Conservation (phyloP, 2,113 vertebrate species). For the Galemys pyrenaicus region DNA sequence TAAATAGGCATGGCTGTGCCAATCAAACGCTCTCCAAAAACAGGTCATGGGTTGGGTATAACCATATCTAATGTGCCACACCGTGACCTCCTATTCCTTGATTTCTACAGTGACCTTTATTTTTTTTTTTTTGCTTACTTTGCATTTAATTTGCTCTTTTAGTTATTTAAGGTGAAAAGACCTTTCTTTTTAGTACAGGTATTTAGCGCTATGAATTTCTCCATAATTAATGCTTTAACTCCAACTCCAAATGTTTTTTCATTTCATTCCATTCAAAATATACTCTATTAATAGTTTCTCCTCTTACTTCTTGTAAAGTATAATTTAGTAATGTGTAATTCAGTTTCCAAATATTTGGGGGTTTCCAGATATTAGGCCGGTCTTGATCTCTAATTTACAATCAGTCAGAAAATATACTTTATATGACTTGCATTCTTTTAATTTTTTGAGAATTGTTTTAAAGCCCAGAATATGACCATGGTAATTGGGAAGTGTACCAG, state of each 20-base stretch:
- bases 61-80: neutral
- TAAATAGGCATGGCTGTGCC: neutral
- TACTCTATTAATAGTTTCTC: neutral
- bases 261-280: slow-evolving; percentile 12
- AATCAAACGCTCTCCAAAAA: neutral
- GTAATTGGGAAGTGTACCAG: neutral
- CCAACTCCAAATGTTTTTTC: neutral
- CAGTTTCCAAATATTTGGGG: neutral
- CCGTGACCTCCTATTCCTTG: neutral
- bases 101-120: neutral
- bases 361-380: neutral
- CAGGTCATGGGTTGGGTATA: neutral
- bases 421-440: neutral
- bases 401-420: neutral
- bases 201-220: neutral
- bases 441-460: neutral
- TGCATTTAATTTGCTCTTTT: neutral
- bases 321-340: neutral
- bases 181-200: neutral
- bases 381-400: neutral
- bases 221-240: neutral
- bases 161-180: neutral
- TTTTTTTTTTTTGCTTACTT: neutral
- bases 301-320: neutral
- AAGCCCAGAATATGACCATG: neutral